phyloP scores from a whole-genome alignment of 2,888 invertebrate species.

The Stenoptilia bipunctidactyla region DNA sequence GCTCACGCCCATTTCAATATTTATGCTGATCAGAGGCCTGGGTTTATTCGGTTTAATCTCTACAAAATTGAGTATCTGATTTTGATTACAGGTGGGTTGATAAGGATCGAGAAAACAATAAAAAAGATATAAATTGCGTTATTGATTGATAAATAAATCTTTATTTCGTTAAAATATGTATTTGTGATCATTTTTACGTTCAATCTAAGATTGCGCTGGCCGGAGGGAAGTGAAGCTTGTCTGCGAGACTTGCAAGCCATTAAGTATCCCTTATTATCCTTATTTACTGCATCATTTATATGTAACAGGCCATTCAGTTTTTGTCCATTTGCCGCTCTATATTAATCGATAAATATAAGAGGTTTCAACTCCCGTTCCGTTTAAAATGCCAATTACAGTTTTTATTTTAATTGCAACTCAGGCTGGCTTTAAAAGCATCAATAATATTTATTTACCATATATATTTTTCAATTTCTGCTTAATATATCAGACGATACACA shows the following conservation, averaged over 20 bases:
- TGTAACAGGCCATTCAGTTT: slow-evolving; percentile 25
- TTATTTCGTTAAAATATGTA: slow-evolving; percentile 23
- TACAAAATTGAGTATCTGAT: slow-evolving; percentile 23
- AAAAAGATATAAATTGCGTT: slow-evolving; percentile 3
- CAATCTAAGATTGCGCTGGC: neutral
- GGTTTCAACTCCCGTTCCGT: neutral
- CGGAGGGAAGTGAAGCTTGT: slow-evolving; percentile 32
- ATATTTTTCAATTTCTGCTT: too few species aligned
- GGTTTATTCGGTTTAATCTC: slow-evolving; percentile 23
- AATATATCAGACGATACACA: slow-evolving; percentile 15
- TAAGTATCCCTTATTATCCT: slow-evolving; percentile 44
- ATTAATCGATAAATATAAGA: neutral
- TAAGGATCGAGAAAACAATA: slow-evolving; percentile 17
- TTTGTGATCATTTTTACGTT: too few species aligned
- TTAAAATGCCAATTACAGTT: neutral
- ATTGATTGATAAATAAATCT: slow-evolving; percentile 27
- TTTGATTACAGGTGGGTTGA: slow-evolving; percentile 23
- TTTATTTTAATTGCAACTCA: too few species aligned
- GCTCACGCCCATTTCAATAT: slow-evolving; percentile 47
- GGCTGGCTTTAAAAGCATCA: too few species aligned
- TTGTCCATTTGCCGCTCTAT: slow-evolving; percentile 14
- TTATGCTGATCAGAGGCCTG: slow-evolving; percentile 46
- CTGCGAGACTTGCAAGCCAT: slow-evolving; percentile 33
- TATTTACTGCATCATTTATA: slow-evolving; percentile 33
- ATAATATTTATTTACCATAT: too few species aligned